Conservation (phyloP, 2,888 invertebrate species). For the Actias luna region DNA sequence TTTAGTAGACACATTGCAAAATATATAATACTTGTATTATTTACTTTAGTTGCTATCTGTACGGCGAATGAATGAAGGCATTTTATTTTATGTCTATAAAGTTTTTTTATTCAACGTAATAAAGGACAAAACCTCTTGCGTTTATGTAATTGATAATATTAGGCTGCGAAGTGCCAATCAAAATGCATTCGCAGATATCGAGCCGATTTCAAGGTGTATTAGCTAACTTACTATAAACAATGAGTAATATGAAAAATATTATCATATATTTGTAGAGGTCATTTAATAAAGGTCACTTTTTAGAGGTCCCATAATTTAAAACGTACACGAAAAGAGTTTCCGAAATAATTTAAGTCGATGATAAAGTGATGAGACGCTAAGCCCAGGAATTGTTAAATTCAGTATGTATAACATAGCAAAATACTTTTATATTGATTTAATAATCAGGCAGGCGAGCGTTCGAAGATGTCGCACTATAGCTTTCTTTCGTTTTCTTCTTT, state of each 20-base stretch:
- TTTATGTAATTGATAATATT: neutral
- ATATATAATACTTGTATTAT: conserved; percentile 1
- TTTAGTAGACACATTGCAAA: conserved; percentile 10
- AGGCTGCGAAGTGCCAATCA: neutral
- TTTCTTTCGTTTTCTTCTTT: neutral
- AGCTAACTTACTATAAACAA: neutral
- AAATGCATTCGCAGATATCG: neutral
- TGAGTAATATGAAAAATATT: neutral
- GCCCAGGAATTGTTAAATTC: too few species aligned
- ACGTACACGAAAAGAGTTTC: neutral
- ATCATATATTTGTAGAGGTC: neutral
- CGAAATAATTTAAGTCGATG: neutral
- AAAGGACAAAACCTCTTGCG: neutral
- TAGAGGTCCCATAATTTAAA: too few species aligned
- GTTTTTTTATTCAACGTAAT: neutral
- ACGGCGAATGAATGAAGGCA: neutral
- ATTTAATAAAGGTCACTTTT: too few species aligned
- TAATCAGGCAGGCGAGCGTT: neutral
- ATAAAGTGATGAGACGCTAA: neutral
- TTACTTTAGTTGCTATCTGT: neutral
- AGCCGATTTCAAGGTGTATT: neutral
- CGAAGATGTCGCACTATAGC: neutral
- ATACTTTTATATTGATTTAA: neutral
- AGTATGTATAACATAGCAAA: too few species aligned
- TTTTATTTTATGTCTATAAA: neutral